Evolutionary conservation across 2,888 invertebrate genomes (phyloP).

Genomic region (Idaea biselata): DNA sequence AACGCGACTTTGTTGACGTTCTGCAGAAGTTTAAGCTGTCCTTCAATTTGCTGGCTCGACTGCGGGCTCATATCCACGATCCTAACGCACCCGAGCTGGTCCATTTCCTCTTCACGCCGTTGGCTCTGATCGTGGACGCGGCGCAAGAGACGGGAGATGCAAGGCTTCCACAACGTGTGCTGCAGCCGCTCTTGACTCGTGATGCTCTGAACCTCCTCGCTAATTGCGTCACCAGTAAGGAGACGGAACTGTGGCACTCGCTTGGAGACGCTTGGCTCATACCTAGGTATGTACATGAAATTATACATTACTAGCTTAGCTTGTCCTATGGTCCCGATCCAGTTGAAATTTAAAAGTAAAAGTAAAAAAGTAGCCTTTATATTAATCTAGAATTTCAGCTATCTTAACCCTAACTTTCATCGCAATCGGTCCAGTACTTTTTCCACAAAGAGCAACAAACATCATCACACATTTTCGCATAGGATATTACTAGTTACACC

Average conservation of each 20-base stretch:
- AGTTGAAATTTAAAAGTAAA: too few species aligned
- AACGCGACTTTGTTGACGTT: constrained; percentile 97
- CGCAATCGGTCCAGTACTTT: too few species aligned
- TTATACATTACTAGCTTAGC: neutral
- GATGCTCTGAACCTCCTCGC: constrained; percentile 97
- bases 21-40: constrained; percentile 99
- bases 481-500: too few species aligned
- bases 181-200: constrained; percentile 93
- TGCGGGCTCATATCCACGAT: constrained; percentile 98
- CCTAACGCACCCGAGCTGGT: constrained; percentile 99
- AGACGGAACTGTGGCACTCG: constrained; percentile 98
- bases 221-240: constrained; percentile 98
- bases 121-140: constrained; percentile 98
- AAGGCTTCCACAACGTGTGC: constrained; percentile 88
- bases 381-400: too few species aligned
- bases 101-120: constrained; percentile 98
- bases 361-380: too few species aligned
- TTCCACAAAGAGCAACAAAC: too few species aligned
- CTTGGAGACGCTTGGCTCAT: constrained; percentile 97
- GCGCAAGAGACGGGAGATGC: constrained; percentile 93
- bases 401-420: too few species aligned
- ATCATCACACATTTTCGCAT: too few species aligned
- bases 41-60: constrained; percentile 96
- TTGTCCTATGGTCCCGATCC: too few species aligned
- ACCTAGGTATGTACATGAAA: constrained; percentile 83